Percentiles rank a stretch among this genome's conserved stretches.
Evolutionary conservation across 1,140 invertebrate species (phyloP).

Genomic region (Gonatopus flavifemur): DNA sequence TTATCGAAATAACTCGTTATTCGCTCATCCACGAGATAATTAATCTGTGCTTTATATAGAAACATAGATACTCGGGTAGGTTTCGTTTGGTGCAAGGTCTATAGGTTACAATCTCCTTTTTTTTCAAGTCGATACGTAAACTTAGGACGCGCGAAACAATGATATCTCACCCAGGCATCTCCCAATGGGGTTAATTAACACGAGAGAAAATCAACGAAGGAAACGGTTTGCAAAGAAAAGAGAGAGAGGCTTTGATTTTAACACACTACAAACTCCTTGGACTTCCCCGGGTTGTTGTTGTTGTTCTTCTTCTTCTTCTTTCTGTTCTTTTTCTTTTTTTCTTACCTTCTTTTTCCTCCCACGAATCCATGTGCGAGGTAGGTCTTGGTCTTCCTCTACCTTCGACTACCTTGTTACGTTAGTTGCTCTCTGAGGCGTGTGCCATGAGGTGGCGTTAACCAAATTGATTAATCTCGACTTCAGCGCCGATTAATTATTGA

Average conservation of each 20-base stretch:
- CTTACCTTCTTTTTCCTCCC: neutral
- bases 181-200: constrained; percentile 53
- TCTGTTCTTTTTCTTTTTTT: neutral
- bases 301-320: neutral
- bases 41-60: too few relatives aligned
- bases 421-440: constrained; percentile 14
- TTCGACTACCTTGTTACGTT: too few relatives aligned
- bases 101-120: too few relatives aligned
- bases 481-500: constrained; percentile 50
- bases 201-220: constrained; percentile 28
- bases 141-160: constrained; percentile 39
- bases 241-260: constrained; percentile 16
- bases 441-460: constrained; percentile 31
- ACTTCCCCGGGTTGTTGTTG: too few relatives aligned
- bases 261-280: too few relatives aligned
- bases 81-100: too few relatives aligned
- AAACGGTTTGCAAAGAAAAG: constrained; percentile 21
- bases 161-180: constrained; percentile 50
- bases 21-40: too few relatives aligned
- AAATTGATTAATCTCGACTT: constrained; percentile 50
- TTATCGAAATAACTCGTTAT: too few relatives aligned
- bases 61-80: too few relatives aligned
- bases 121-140: constrained; percentile 30
- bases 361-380: too few relatives aligned
- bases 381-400: too few relatives aligned